phyloP scores from a whole-genome alignment of 1,140 invertebrate species.

The Scaptomyza montana region DNA sequence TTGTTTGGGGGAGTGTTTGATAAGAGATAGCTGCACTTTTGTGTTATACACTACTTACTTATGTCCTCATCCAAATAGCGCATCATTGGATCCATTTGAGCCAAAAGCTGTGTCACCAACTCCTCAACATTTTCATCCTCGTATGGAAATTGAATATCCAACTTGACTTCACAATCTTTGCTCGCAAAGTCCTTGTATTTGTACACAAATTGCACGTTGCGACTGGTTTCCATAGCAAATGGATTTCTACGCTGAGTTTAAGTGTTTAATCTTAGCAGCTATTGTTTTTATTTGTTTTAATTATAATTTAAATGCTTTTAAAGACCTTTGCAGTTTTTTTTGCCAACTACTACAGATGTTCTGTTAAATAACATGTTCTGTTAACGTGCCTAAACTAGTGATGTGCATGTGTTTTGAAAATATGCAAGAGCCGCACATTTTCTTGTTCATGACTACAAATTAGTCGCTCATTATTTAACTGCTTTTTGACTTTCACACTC shows the following conservation, averaged over 20 bases:
- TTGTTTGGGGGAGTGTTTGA: constrained; percentile 27
- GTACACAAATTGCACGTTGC: constrained; percentile 61
- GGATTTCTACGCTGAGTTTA: neutral
- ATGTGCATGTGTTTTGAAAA: neutral
- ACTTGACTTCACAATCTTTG: constrained; percentile 40
- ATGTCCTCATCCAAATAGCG: constrained; percentile 83
- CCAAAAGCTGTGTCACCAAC: constrained; percentile 82
- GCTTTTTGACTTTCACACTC: too few relatives aligned
- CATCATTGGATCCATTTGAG: constrained; percentile 84
- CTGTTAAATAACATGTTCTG: constrained; percentile 6
- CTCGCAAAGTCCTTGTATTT: constrained; percentile 70
- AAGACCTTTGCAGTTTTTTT: neutral
- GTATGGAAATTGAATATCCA: constrained; percentile 77
- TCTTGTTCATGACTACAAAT: too few relatives aligned
- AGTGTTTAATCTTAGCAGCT: too few relatives aligned
- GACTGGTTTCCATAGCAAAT: constrained; percentile 26
- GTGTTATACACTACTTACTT: constrained; percentile 62
- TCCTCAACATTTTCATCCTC: constrained; percentile 81
- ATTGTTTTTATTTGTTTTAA: neutral
- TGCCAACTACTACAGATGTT: neutral
- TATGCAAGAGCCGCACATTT: neutral
- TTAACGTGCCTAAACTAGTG: neutral
- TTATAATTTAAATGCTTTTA: neutral
- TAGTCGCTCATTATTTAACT: too few relatives aligned
- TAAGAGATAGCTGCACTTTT: neutral